Conservation (phyloP, 2,797 vertebrate species). For the Tamandua tetradactyla region DNA sequence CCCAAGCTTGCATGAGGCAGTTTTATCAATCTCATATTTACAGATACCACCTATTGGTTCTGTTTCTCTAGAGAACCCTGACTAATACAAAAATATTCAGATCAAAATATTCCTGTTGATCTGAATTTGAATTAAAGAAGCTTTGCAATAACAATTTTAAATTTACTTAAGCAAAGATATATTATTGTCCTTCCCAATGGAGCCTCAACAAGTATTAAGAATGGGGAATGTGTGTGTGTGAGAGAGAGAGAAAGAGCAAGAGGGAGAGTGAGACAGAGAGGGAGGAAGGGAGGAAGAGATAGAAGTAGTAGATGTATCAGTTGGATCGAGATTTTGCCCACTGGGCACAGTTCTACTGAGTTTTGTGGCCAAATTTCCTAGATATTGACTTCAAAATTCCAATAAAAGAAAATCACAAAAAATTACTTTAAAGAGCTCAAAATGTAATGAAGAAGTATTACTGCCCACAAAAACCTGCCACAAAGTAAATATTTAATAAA, state of each 20-base stretch:
- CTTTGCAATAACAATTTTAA: slow-evolving; percentile 30
- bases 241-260: not conserved
- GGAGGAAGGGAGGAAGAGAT: not conserved
- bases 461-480: not conserved
- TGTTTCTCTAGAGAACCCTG: too few species aligned
- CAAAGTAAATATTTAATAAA: not conserved
- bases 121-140: not conserved
- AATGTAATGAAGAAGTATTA: not conserved
- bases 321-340: slow-evolving; percentile 7
- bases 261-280: not conserved
- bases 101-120: slow-evolving; percentile 46
- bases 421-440: not conserved
- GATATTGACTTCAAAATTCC: not conserved
- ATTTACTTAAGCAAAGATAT: not conserved
- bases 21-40: too few species aligned
- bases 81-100: too few species aligned
- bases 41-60: too few species aligned
- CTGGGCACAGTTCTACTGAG: not conserved
- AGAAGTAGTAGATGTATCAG: not conserved
- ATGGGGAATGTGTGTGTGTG: not conserved
- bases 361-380: slow-evolving; percentile 10
- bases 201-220: slow-evolving; percentile 40
- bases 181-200: not conserved
- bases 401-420: slow-evolving; percentile 7
- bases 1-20: too few species aligned